Base-by-base conservation (phyloP, 2,797 vertebrate species). In the Arremon brunneinucha region DNA sequence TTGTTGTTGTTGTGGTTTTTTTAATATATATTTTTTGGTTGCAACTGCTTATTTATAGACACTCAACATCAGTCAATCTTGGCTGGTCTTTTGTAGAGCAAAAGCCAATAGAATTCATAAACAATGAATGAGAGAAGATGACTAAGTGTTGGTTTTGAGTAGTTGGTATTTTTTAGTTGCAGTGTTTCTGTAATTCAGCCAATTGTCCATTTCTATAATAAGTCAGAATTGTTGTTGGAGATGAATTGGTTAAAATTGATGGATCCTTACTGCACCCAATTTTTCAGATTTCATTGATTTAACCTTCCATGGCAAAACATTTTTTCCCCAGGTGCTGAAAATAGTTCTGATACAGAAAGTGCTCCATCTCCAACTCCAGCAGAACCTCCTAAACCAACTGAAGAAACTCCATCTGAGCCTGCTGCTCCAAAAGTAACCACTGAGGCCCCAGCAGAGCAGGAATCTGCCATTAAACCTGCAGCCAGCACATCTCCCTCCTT, bases 291-390 rank as follows among this genome's bases (percentile, higher is more conserved):
- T 50, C n/a, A 50, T 91, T 97, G 72, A 0, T 60, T 75, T 75
- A 87, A 89, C 63, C 68, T 95, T 96, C 91, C 91, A 96, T 84
- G 63, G 83, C 69, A 43, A 94, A 94, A 83, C 39, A 27, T 14
- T 62, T 84, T 74, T 60, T 24, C 75, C 89, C 89, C 94, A 99
- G 99, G 99, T 97, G 99, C 98, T 69, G 99, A 99, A 95, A 99
- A 99, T 97, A 99, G 99, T 98, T 99, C 99, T 49, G 99, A 99
- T 96, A 99, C 99, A 68, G 99, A 99, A 98, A 99, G 99, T 70
- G 99, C 99, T 83, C 99, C 99, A 28, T 99, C 99, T 94, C 99
- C 99, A 89, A 99, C 99, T 94, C 99, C 99, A 95, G 96, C 97
- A n/a, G 99, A 99, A 95, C 96, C 98, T 57, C 97, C 98, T 96